Evolutionary conservation across 1,140 invertebrate genomes (phyloP).

Genomic region (Rhysida immarginata): DNA sequence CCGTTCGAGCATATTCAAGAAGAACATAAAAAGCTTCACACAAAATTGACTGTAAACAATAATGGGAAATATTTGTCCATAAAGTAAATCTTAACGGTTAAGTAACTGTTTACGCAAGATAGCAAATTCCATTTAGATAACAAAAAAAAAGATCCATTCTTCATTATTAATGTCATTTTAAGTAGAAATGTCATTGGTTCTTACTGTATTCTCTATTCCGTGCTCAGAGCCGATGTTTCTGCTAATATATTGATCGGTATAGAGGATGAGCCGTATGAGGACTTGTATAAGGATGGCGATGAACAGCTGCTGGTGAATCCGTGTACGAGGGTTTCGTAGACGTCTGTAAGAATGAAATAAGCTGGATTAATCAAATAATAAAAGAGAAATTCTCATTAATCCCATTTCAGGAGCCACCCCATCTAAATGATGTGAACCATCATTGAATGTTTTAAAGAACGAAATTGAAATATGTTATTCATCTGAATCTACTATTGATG

Average conservation of each 20-base stretch:
- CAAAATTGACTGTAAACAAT: slow-evolving; percentile 47
- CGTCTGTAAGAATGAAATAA: slow-evolving; percentile 35
- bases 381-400: too few relatives aligned
- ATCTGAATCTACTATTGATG: too few relatives aligned
- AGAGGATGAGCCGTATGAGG: slow-evolving; percentile 61
- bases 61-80: not conserved
- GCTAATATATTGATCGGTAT: slow-evolving; percentile 59
- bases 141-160: too few relatives aligned
- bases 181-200: too few relatives aligned
- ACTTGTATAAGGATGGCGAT: slow-evolving; percentile 72
- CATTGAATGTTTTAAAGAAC: too few relatives aligned
- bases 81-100: too few relatives aligned
- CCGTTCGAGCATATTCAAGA: slow-evolving; percentile 69
- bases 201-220: slow-evolving; percentile 64
- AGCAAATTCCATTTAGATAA: too few relatives aligned
- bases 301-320: slow-evolving; percentile 77
- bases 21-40: slow-evolving; percentile 63
- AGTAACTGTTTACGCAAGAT: too few relatives aligned
- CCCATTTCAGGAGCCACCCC: too few relatives aligned
- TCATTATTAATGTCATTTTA: too few relatives aligned
- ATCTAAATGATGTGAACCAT: too few relatives aligned
- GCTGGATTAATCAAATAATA: slow-evolving; percentile 19
- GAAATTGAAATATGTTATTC: too few relatives aligned
- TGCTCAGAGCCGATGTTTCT: slow-evolving; percentile 19
- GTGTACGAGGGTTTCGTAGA: slow-evolving; percentile 38